A percentile compares a stretch with the other conserved stretches of the same genome.
phyloP scores from a whole-genome alignment of 2,113 vertebrate genomes.

The Peromyscus maniculatus region DNA sequence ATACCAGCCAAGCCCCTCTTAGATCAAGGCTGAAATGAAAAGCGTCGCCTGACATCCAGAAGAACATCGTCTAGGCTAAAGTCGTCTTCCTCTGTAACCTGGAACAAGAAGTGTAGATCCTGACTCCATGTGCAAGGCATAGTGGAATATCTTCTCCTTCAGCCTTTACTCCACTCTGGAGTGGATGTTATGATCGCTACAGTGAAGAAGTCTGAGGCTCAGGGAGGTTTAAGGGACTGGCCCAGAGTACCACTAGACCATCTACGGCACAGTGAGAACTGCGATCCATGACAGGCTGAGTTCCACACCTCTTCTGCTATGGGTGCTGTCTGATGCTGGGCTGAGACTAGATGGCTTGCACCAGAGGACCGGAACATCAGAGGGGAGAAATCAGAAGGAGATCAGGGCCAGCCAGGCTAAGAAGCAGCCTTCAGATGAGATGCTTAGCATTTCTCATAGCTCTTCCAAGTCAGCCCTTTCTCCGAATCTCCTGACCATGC shows the following conservation, averaged over 20 bases:
- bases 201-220: not conserved
- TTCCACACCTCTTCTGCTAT: not conserved
- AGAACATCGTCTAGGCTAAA: not conserved
- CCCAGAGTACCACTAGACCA: not conserved
- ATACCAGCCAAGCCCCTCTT: not conserved
- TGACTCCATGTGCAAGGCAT: not conserved
- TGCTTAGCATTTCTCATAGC: not conserved
- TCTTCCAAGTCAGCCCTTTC: not conserved
- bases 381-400: not conserved
- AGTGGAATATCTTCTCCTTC: not conserved
- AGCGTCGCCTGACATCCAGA: not conserved
- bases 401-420: not conserved
- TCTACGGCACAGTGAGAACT: not conserved
- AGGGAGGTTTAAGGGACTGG: not conserved
- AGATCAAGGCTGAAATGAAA: not conserved
- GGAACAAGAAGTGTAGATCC: not conserved
- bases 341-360: not conserved
- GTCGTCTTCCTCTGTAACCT: not conserved
- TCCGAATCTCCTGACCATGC: constrained; percentile 52
- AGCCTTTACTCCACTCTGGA: not conserved
- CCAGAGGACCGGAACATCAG: not conserved
- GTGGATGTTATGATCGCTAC: not conserved
- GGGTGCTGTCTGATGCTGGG: not conserved
- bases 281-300: not conserved
- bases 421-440: not conserved